These are phyloP conservation scores for Drosophila demipolita DNA, from an alignment of 2,888 invertebrate genomes.

Conservation along the genomic window DNA sequence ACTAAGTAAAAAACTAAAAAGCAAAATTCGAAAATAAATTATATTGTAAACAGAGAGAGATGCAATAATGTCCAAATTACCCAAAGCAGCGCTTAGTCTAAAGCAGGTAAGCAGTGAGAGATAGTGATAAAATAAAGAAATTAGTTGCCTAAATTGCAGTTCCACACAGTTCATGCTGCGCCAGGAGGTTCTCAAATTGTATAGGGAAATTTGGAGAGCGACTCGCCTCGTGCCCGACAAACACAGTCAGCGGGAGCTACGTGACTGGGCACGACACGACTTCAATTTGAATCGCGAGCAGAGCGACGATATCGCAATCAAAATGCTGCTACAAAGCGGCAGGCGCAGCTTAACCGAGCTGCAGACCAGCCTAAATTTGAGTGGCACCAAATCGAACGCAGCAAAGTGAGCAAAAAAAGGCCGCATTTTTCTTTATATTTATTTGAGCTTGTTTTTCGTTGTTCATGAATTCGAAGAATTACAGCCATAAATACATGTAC, in stretches of 20 bases:
- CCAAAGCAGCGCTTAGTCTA: conserved; percentile 86
- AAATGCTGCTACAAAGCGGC: conserved; percentile 90
- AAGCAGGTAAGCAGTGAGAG: conserved; percentile 86
- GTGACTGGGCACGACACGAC: conserved; percentile 90
- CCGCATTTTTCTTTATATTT: conserved; percentile 30
- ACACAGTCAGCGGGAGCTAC: conserved; percentile 88
- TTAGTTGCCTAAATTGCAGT: neutral
- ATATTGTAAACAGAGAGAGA: neutral
- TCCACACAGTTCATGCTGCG: conserved; percentile 90
- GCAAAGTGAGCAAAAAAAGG: conserved; percentile 38
- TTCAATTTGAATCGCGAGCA: conserved; percentile 90
- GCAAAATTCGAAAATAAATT: neutral
- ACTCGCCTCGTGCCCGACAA: conserved; percentile 89
- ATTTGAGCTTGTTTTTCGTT: conserved; percentile 58
- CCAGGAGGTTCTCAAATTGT: conserved; percentile 91
- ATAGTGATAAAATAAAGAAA: neutral
- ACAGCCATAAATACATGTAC: conserved; percentile 27
- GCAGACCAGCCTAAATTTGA: conserved; percentile 87
- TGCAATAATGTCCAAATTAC: conserved; percentile 81
- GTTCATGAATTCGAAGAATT: conserved; percentile 28
- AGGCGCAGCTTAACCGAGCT: conserved; percentile 89
- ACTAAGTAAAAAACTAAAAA: neutral
- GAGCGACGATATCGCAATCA: conserved; percentile 90
- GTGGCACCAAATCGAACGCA: conserved; percentile 76
- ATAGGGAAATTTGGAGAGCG: conserved; percentile 90